A percentile compares a stretch with the other conserved stretches of the same genome.
Conservation (phyloP, 2,888 invertebrate genomes). For the Pammene aurita region DNA sequence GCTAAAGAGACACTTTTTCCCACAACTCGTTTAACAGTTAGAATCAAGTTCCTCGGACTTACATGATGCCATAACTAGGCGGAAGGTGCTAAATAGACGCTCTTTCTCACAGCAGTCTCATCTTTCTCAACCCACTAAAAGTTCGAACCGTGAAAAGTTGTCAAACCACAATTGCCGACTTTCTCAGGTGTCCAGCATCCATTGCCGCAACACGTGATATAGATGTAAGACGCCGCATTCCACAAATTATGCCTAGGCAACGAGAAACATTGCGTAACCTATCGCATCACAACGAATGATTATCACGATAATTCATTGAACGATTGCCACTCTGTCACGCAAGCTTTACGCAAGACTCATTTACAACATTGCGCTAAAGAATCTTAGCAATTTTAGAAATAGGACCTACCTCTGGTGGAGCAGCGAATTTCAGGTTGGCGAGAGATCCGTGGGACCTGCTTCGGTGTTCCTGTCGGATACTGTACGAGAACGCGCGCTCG, state of each 20-base stretch:
- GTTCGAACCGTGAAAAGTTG: conserved; percentile 14
- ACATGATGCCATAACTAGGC: neutral
- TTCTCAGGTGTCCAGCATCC: conserved; percentile 27
- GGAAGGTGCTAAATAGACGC: conserved; percentile 8
- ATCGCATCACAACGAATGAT: conserved; percentile 46
- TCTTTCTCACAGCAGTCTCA: conserved; percentile 8
- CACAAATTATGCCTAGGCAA: conserved; percentile 5
- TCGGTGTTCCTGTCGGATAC: conserved; percentile 96
- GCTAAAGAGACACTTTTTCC: neutral
- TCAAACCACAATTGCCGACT: conserved; percentile 18
- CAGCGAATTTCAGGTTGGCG: conserved; percentile 94
- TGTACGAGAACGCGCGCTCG: conserved; percentile 96
- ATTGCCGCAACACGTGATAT: conserved; percentile 12
- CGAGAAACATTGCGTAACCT: conserved; percentile 45
- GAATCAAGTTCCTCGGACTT: neutral
- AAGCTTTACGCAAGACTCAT: conserved; percentile 42
- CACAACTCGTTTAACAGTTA: conserved; percentile 10
- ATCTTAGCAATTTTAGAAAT: conserved; percentile 20
- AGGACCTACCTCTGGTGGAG: conserved; percentile 83
- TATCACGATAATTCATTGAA: conserved; percentile 47
- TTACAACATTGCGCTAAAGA: conserved; percentile 28
- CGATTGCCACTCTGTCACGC: conserved; percentile 51
- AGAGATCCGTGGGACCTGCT: conserved; percentile 96
- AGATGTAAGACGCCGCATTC: conserved; percentile 24
- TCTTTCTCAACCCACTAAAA: conserved; percentile 2